These are phyloP conservation scores for Myotis daubentonii DNA, from an alignment of 2,797 vertebrate genomes.

Conservation along the genomic window DNA sequence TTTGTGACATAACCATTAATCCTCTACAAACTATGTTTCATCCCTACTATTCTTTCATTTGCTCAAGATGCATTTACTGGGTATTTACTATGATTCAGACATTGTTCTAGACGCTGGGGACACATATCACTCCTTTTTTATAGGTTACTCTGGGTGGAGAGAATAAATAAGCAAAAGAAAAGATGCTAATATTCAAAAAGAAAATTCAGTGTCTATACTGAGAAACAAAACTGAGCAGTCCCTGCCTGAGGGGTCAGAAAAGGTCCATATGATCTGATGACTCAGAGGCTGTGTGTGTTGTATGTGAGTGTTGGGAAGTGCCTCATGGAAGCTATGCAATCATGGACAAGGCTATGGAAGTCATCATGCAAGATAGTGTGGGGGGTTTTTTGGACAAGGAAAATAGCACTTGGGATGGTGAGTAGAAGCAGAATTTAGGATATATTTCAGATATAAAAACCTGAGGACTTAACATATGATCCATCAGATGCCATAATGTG, in stretches of 20 bases:
- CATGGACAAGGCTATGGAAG: neutral
- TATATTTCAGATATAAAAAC: neutral
- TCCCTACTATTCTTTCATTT: neutral
- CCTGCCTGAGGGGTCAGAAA: neutral
- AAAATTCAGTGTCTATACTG: neutral
- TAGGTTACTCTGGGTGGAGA: neutral
- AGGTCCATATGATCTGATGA: neutral
- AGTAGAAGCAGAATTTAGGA: neutral
- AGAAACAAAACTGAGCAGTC: neutral
- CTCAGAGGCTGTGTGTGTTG: neutral
- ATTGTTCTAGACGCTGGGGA: neutral
- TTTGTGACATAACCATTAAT: slow-evolving; percentile 1
- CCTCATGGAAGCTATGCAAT: neutral
- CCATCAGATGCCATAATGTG: neutral
- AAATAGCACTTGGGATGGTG: neutral
- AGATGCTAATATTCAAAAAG: neutral
- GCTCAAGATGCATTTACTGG: neutral
- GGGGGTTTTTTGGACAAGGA: neutral
- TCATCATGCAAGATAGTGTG: neutral
- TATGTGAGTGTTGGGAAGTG: no score
- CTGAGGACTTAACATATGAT: neutral
- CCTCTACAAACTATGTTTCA: neutral
- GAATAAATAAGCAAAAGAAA: neutral
- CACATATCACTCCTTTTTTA: neutral
- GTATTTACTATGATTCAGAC: neutral